Percentiles rank a stretch among this genome's conserved stretches.
Conservation (phyloP, 2,888 invertebrate species). For the Drosophila recens region DNA sequence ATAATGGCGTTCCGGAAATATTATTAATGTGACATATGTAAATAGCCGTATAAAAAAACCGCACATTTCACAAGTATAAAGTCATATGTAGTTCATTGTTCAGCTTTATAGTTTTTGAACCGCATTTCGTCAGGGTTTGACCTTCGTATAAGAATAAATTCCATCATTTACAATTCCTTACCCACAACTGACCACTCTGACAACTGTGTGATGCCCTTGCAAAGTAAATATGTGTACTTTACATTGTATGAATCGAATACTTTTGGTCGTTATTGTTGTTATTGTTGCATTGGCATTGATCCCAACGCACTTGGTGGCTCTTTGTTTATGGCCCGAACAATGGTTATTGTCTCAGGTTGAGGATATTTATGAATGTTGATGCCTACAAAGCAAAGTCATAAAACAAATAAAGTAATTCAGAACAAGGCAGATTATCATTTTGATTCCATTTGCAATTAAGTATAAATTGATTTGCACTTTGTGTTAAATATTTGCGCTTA, state of each 20-base stretch:
- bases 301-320: conserved; percentile 37
- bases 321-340: conserved; percentile 48
- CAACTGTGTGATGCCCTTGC: conserved; percentile 9
- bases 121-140: conserved; percentile 24
- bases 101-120: background rate
- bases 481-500: background rate
- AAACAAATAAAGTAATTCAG: conserved; percentile 16
- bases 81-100: background rate
- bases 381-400: conserved; percentile 25
- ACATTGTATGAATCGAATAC: conserved; percentile 25
- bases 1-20: background rate
- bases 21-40: conserved; percentile 2
- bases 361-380: conserved; percentile 20
- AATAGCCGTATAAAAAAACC: background rate
- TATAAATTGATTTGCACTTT: conserved; percentile 6
- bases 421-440: conserved; percentile 22
- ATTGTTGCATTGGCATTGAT: conserved; percentile 43
- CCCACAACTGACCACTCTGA: conserved; percentile 1
- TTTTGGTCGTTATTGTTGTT: conserved; percentile 13
- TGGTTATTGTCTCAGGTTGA: conserved; percentile 45
- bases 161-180: conserved; percentile 20
- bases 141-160: conserved; percentile 33
- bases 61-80: background rate
- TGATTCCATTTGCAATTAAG: background rate
- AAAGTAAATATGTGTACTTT: conserved; percentile 1